Evolutionary conservation across 2,888 invertebrate species (phyloP), one percentile per base, ranked within the genome.

Genomic region (Tryphoninae sp.): DNA sequence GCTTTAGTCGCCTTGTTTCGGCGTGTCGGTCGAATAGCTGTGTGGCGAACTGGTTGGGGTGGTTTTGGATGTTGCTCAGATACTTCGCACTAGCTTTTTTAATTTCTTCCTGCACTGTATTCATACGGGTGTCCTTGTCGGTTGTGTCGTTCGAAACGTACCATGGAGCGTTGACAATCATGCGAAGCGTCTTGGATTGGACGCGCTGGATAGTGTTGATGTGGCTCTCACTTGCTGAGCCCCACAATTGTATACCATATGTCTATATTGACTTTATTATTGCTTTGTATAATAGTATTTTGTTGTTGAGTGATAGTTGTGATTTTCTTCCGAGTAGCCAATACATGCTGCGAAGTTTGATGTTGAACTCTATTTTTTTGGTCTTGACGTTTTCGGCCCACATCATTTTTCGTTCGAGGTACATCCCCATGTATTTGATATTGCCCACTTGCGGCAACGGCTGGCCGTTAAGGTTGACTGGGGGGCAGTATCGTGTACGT

Each of bases 361-460:
- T 73, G 16, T 76, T 69, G 8, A 82, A 59, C 8, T 83, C 79
- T 62, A 75, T 78, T 61, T 75, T 64, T 83, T 86, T 84, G 11
- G 69, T 68, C 49, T 19, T 74, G 11, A 82, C 82, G 61, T 85
- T 83, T 33, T 65, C 73, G 45, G 22, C 67, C 84, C 84, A 86
- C 19, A 72, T 85, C 1, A 86, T 65, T 49, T 81, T 71, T 40
- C 76, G 61, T 64, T 86, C 85, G 7, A 86, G 77, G 49, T 83
- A 80, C 19, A 87, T 81, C 4, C 84, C 86, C 1, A 88, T 82
- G 69, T 86, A 86, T 83, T 86, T 84, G 1, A 81, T 85, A 11
- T 64, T 64, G 64, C 83, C 76, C 8, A 23, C 45, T 23, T 64
- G 69, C 22, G 86, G 84, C 0, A 86, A 59, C 7, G 51, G 58